These are phyloP conservation scores for Xerus inauris DNA, from an alignment of 2,113 vertebrate genomes.

Conservation along the genomic window DNA sequence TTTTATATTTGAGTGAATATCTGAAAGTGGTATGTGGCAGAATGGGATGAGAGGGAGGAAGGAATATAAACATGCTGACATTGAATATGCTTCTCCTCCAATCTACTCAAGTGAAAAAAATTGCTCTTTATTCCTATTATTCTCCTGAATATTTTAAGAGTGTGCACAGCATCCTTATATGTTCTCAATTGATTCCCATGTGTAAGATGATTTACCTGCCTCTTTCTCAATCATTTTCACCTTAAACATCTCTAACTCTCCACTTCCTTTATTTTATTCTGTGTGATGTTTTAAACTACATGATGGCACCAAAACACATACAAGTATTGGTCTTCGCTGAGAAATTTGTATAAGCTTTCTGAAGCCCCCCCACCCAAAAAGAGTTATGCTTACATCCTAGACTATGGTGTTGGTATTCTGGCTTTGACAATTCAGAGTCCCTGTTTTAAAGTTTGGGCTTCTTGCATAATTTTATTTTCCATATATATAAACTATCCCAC, in stretches of 20 bases:
- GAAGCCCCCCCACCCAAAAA: not conserved
- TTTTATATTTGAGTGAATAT: slow-evolving; percentile 70
- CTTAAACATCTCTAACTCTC: not conserved
- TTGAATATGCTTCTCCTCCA: not conserved
- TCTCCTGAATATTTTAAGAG: not conserved
- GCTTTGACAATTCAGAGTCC: not conserved
- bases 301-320: not conserved
- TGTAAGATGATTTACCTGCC: not conserved
- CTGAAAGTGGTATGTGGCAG: slow-evolving; percentile 55
- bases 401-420: not conserved
- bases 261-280: not conserved
- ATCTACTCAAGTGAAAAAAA: not conserved
- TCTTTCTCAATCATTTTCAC: not conserved
- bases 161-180: not conserved
- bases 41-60: not conserved
- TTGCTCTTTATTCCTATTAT: not conserved
- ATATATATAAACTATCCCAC: not conserved
- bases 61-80: not conserved
- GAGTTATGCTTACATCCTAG: not conserved
- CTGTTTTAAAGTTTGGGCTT: not conserved
- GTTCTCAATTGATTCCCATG: not conserved
- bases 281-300: not conserved
- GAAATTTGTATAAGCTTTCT: not conserved
- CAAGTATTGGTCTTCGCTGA: not conserved
- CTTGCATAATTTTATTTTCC: not conserved